Percentiles rank a stretch among this genome's conserved stretches.
phyloP scores from a whole-genome alignment of 2,888 invertebrate genomes.

The Seira ritae region DNA sequence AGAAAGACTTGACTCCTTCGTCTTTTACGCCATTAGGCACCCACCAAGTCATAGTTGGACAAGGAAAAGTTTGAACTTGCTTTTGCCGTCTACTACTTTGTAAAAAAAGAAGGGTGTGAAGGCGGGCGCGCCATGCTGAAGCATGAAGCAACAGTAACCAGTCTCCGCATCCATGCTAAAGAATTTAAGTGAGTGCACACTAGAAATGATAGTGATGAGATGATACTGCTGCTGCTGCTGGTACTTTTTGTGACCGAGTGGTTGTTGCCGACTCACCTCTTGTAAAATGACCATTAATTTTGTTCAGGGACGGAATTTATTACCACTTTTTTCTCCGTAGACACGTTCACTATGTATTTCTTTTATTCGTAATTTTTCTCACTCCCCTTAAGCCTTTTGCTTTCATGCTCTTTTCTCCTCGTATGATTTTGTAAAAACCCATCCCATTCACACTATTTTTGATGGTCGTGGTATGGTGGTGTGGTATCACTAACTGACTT shows the following conservation, averaged over 20 bases:
- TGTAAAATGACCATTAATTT: constrained; percentile 55
- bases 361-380: constrained; percentile 12
- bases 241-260: not conserved
- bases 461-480: too few species aligned
- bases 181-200: not conserved
- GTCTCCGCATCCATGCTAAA: not conserved
- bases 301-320: constrained; percentile 42
- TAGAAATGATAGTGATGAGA: too few species aligned
- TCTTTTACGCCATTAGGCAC: not conserved
- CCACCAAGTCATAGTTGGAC: not conserved
- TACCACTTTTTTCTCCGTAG: constrained; percentile 35
- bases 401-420: constrained; percentile 3
- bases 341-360: constrained; percentile 29
- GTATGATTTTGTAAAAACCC: not conserved
- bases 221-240: too few species aligned
- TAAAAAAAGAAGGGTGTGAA: not conserved
- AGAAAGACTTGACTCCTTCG: not conserved
- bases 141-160: not conserved
- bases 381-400: constrained; percentile 1
- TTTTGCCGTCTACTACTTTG: not conserved
- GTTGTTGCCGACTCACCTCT: constrained; percentile 51
- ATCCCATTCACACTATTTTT: not conserved
- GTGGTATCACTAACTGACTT: not conserved
- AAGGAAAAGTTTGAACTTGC: not conserved
- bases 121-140: not conserved